These are phyloP conservation scores for Eubasilissa regina DNA, from an alignment of 1,140 invertebrate genomes.

Conservation along the genomic window DNA sequence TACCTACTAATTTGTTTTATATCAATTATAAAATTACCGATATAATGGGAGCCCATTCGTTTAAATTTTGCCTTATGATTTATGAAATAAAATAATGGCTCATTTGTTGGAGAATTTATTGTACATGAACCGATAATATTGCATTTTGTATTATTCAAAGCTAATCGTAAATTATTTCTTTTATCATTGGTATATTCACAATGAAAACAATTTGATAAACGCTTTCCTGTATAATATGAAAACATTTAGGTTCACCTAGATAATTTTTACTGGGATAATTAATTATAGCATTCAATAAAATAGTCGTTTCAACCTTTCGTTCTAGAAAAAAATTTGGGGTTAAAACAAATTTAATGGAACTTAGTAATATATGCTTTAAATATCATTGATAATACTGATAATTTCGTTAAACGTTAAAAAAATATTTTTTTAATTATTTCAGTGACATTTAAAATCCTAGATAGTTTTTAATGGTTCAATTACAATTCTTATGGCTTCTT, in stretches of 20 bases:
- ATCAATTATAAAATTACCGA: conserved; percentile 57
- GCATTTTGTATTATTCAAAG: conserved; percentile 42
- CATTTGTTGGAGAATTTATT: conserved; percentile 51
- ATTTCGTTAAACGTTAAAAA: too few species aligned
- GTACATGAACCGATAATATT: conserved; percentile 39
- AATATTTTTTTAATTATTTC: too few species aligned
- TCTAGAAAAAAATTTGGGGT: too few species aligned
- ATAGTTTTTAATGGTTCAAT: too few species aligned
- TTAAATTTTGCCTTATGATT: conserved; percentile 41
- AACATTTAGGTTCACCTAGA: not conserved
- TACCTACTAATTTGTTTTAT: conserved; percentile 57
- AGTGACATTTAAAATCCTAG: too few species aligned
- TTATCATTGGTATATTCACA: conserved; percentile 8
- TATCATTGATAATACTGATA: too few species aligned
- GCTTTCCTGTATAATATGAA: conserved; percentile 16
- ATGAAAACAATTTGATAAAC: conserved; percentile 12
- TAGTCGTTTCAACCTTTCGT: too few species aligned
- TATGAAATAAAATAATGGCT: conserved; percentile 51
- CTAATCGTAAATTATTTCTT: conserved; percentile 46
- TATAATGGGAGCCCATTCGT: conserved; percentile 46
- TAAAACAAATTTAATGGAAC: too few species aligned
- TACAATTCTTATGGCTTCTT: too few species aligned
- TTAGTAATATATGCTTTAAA: too few species aligned
- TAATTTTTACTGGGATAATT: conserved; percentile 11
- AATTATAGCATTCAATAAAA: not conserved